phyloP scores from a whole-genome alignment of 2,888 invertebrate genomes.

The Erebia aethiops region DNA sequence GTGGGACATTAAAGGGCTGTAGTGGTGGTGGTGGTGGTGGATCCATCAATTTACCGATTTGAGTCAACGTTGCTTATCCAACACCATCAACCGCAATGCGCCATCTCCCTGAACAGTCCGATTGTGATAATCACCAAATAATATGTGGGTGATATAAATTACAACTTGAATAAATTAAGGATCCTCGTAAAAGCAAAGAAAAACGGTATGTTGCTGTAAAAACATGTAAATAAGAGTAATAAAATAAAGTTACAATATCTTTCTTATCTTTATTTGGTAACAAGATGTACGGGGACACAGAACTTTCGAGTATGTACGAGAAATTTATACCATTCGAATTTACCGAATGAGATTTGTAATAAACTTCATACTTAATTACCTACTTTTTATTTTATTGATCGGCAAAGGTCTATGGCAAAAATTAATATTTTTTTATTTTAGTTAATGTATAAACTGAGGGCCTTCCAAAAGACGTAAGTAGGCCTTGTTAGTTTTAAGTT shows the following conservation, averaged over 20 bases:
- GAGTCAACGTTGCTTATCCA: too few relatives aligned
- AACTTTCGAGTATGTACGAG: slow-evolving; percentile 8
- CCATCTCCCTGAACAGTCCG: neutral
- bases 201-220: slow-evolving; percentile 11
- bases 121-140: too few relatives aligned
- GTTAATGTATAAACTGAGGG: too few relatives aligned
- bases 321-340: slow-evolving; percentile 14
- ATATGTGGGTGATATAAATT: neutral
- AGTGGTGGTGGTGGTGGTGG: too few relatives aligned
- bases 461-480: too few relatives aligned
- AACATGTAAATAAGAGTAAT: slow-evolving; percentile 22
- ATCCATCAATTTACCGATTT: too few relatives aligned
- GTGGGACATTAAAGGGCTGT: too few relatives aligned
- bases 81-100: neutral
- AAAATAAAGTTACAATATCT: slow-evolving; percentile 25
- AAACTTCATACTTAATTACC: neutral
- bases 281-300: slow-evolving; percentile 19
- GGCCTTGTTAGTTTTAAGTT: too few relatives aligned
- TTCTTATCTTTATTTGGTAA: slow-evolving; percentile 21
- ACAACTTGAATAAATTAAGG: neutral
- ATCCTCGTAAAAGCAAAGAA: slow-evolving; percentile 19
- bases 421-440: too few relatives aligned
- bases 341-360: slow-evolving; percentile 1
- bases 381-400: neutral
- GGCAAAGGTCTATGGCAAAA: too few relatives aligned